These are phyloP conservation scores for Tapera naevia DNA, from an alignment of 2,797 vertebrate genomes.

Conservation along the genomic window DNA sequence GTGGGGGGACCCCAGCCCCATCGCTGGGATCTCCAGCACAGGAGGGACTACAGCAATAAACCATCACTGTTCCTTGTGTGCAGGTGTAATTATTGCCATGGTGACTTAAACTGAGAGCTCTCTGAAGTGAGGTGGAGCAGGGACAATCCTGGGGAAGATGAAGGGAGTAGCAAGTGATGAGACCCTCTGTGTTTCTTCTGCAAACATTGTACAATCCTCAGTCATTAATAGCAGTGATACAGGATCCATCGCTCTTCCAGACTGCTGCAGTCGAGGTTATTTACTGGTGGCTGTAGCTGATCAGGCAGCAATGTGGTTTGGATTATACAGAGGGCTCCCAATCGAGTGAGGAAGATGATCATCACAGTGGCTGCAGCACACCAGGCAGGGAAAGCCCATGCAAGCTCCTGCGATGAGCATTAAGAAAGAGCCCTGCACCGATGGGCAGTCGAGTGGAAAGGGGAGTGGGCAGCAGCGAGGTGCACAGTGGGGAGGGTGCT, in stretches of 20 bases:
- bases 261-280: neutral
- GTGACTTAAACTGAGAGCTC: neutral
- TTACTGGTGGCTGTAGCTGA: neutral
- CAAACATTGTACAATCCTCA: neutral
- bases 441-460: neutral
- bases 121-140: neutral
- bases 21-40: rapidly evolving
- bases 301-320: constrained; percentile 36
- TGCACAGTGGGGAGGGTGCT: neutral
- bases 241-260: neutral
- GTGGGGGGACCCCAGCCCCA: neutral
- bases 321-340: neutral
- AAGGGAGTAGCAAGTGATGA: neutral
- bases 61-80: rapidly evolving
- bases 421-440: neutral
- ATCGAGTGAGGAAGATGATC: neutral
- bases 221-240: neutral
- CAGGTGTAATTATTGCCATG: neutral
- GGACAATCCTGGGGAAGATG: neutral
- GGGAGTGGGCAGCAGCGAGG: neutral
- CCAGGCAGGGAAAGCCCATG: neutral
- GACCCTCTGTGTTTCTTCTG: neutral
- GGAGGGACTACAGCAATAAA: neutral
- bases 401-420: rapidly evolving
- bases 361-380: neutral